Base-by-base conservation (phyloP, 1,140 invertebrate species). In the Drosophila baimaii region DNA sequence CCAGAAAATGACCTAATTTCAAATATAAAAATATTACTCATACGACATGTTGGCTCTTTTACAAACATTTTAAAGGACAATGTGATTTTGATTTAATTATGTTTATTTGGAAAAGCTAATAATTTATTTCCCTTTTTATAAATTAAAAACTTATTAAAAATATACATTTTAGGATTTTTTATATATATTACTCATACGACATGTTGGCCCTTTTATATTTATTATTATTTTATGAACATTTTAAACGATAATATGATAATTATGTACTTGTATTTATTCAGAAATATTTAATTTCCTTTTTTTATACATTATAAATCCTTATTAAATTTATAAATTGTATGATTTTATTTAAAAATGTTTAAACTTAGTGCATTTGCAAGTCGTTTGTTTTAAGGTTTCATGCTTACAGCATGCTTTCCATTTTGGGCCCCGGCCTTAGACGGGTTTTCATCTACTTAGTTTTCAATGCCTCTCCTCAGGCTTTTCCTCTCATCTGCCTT, bases 391-490 rank as follows among this genome's bases (percentile, higher is more conserved):
- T 35, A 5, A 7, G 1, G 8, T 19, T 21, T 17, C 17, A n/a
- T n/a, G 15, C 15, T 19, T 17, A 31, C 21, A 62, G 6, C 13
- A 3, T 10, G 35, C 31, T 31, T 23, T 23, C 33, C 57, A 44
- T 35, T 64, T 68, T 31, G 25, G 46, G 23, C 39, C 15, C 51
- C 12, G 52, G 68, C 68, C 29, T 56, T 70, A 56, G 64, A 71
- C 68, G 39, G 41, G 31, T 37, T 58, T 68, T 71, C 57, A 69
- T 77, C 59, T 79, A 64, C 64, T 85, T 84, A 52, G 77, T 37
- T 79, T 66, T 79, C 77, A 64, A 65, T 59, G 70, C 47, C 68
- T 58, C 61, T 46, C 5, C 19, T n/a, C n/a, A n/a, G n/a, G 21
- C 25, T 10, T 23, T 56, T 49, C 15, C 37, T 4, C 25, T 12